Percentiles rank a stretch among this genome's conserved stretches.
These are phyloP conservation scores for Spodoptera exigua DNA, from an alignment of 2,888 invertebrate species.

Conservation along the genomic window DNA sequence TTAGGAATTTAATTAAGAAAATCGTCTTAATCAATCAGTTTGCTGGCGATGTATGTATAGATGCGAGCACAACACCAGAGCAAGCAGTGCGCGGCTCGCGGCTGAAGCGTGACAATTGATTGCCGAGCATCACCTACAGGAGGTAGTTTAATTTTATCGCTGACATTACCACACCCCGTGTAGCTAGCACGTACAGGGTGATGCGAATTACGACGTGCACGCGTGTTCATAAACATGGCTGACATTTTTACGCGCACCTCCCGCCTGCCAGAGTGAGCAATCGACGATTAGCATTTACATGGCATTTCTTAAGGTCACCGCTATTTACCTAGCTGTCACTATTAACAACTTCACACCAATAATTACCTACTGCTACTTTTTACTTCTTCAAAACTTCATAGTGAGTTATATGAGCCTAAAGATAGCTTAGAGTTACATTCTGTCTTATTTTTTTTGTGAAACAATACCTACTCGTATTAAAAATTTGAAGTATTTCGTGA, in stretches of 20 bases:
- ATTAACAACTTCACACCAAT: conserved; percentile 23
- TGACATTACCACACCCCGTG: conserved; percentile 23
- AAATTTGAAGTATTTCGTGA: no score
- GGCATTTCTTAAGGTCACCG: conserved; percentile 80
- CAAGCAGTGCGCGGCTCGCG: no score
- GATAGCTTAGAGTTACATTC: no score
- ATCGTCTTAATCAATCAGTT: no score
- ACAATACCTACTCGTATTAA: no score
- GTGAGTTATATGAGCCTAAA: no score
- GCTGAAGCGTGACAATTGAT: conserved; percentile 10
- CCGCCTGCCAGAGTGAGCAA: conserved; percentile 69
- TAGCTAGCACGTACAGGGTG: conserved; percentile 15
- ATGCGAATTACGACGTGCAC: conserved; percentile 22
- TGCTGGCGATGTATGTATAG: no score
- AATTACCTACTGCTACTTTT: neutral
- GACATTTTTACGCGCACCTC: conserved; percentile 71
- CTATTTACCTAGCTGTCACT: conserved; percentile 33
- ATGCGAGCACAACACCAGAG: no score
- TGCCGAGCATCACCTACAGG: conserved; percentile 20
- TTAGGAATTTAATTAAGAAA: no score
- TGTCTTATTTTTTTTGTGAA: no score
- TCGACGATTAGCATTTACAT: conserved; percentile 84
- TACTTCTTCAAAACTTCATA: no score
- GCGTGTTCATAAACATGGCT: conserved; percentile 41
- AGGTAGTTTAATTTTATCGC: conserved; percentile 42